phyloP scores from a whole-genome alignment of 2,113 vertebrate genomes.

The Crotalus horridus region DNA sequence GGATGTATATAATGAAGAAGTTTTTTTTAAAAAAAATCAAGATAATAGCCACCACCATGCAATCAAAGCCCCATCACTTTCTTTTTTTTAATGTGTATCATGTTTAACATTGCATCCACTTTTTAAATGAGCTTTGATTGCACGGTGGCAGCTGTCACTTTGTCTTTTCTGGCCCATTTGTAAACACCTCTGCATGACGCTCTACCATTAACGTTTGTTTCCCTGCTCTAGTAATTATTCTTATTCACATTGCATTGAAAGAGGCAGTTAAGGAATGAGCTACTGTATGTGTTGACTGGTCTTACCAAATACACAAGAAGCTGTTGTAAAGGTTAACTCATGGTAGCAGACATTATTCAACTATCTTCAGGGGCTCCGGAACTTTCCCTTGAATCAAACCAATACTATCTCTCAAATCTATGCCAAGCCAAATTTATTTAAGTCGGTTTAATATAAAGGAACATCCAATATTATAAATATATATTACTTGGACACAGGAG shows the following conservation, averaged over 20 bases:
- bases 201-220: background rate
- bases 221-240: background rate
- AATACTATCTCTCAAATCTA: background rate
- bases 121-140: background rate
- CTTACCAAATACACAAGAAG: background rate
- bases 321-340: background rate
- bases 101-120: background rate
- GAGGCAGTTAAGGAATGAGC: background rate
- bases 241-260: background rate
- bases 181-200: background rate
- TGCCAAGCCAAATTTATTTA: background rate
- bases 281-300: background rate
- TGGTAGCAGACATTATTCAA: background rate
- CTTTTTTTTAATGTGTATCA: background rate
- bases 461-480: background rate
- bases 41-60: background rate
- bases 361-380: background rate
- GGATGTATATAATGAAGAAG: background rate
- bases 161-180: background rate
- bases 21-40: background rate
- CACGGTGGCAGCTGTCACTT: background rate
- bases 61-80: background rate
- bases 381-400: background rate
- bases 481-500: background rate
- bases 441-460: background rate